phyloP scores from a whole-genome alignment of 2,888 invertebrate species.

The Melanostoma mellinum region DNA sequence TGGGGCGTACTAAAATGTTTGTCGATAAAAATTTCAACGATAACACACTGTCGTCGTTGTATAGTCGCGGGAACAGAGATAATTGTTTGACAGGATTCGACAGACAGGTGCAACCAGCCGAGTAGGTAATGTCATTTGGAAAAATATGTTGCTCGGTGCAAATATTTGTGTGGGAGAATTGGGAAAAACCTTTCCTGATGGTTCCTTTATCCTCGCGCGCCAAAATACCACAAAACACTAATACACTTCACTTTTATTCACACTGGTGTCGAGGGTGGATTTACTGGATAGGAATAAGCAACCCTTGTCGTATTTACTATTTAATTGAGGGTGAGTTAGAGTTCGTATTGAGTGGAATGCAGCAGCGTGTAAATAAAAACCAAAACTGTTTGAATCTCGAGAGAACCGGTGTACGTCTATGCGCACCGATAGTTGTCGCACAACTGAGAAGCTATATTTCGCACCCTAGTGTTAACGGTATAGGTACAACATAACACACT shows the following conservation, averaged over 20 bases:
- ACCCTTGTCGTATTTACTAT: constrained; percentile 49
- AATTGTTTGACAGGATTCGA: constrained; percentile 5
- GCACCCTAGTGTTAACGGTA: constrained; percentile 65
- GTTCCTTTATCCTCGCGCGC: constrained; percentile 64
- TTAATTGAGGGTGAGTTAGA: constrained; percentile 31
- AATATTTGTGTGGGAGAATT: constrained; percentile 48
- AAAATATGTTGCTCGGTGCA: constrained; percentile 8
- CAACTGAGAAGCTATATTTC: constrained; percentile 82
- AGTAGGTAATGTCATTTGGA: constrained; percentile 31
- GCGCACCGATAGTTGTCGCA: constrained; percentile 86
- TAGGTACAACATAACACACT: constrained; percentile 29
- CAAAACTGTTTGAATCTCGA: constrained; percentile 50
- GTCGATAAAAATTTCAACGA: constrained; percentile 28
- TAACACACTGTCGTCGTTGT: constrained; percentile 9
- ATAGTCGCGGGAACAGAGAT: background rate
- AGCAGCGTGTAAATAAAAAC: constrained; percentile 19
- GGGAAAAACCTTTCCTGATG: constrained; percentile 32
- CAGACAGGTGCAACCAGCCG: constrained; percentile 59
- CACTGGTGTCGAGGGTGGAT: constrained; percentile 25
- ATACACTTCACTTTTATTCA: constrained; percentile 57
- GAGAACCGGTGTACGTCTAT: constrained; percentile 81
- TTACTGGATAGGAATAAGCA: constrained; percentile 36
- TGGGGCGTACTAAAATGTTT: constrained; percentile 31
- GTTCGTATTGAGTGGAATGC: constrained; percentile 19
- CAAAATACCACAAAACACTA: constrained; percentile 54